phyloP scores from a whole-genome alignment of 2,888 invertebrate genomes.

The Marasmarcha lunaedactyla region DNA sequence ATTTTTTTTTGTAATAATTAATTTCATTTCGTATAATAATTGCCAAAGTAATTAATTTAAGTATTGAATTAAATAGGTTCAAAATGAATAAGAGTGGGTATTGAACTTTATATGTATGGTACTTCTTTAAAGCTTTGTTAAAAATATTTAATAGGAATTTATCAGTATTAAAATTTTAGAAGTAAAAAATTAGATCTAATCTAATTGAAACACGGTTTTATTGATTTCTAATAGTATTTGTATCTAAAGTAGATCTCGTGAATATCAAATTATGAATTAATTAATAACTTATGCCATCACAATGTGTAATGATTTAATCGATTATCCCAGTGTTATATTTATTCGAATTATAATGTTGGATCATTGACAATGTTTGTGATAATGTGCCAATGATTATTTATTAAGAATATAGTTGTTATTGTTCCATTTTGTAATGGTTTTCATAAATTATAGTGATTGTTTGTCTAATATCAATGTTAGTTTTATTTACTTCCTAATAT shows the following conservation, averaged over 20 bases:
- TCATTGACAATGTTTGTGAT: constrained; percentile 69
- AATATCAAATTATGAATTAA: no score
- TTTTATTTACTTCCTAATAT: no score
- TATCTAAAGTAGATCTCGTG: constrained; percentile 1
- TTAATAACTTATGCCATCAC: constrained; percentile 1
- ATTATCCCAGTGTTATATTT: constrained; percentile 7
- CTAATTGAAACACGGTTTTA: neutral
- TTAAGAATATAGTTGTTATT: constrained; percentile 28
- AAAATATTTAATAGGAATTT: no score
- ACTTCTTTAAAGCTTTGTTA: no score
- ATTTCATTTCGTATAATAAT: constrained; percentile 3
- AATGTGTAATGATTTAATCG: neutral
- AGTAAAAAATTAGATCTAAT: no score
- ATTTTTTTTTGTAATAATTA: neutral
- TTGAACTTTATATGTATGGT: no score
- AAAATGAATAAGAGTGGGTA: no score
- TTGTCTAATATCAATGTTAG: no score
- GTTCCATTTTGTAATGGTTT: constrained; percentile 9
- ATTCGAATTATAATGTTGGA: constrained; percentile 19
- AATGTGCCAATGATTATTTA: constrained; percentile 69
- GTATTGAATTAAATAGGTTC: no score
- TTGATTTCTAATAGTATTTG: neutral
- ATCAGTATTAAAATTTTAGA: neutral
- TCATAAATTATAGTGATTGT: constrained; percentile 3
- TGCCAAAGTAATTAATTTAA: neutral